Percentiles rank a stretch among this genome's conserved stretches.
phyloP scores from a whole-genome alignment of 2,797 vertebrate genomes.

The Stomatorhinus walkeri region DNA sequence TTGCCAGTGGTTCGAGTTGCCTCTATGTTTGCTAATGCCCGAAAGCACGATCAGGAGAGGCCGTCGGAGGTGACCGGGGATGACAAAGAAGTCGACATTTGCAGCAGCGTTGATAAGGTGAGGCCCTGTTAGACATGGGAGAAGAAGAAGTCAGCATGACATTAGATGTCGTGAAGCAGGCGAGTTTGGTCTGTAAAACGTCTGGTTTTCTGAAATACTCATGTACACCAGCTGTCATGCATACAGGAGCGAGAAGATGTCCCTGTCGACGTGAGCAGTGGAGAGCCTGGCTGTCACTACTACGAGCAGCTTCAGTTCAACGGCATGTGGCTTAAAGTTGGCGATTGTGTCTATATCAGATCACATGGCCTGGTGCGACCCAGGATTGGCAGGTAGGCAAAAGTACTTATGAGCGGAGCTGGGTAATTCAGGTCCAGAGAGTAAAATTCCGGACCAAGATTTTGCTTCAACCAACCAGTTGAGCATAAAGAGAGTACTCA shows the following conservation, averaged over 20 bases:
- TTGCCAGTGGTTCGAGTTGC: conserved; percentile 89
- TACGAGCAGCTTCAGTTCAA: conserved; percentile 89
- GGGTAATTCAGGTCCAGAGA: not conserved
- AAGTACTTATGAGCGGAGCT: not conserved
- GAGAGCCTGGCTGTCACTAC: conserved; percentile 81
- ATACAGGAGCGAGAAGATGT: conserved; percentile 87
- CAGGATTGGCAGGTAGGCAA: conserved; percentile 79
- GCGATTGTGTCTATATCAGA: conserved; percentile 90
- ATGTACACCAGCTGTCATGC: not conserved
- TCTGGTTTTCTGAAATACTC: not conserved
- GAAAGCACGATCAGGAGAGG: conserved; percentile 79
- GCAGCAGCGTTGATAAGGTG: conserved; percentile 84
- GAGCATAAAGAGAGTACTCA: not conserved
- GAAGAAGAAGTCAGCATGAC: not conserved
- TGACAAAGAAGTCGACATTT: conserved; percentile 54
- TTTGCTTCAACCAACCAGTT: not conserved
- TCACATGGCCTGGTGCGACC: conserved; percentile 84
- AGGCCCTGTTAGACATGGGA: conserved; percentile 11
- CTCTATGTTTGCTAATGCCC: conserved; percentile 83
- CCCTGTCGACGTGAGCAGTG: conserved; percentile 80
- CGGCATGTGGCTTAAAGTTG: conserved; percentile 87
- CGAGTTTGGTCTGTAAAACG: not conserved
- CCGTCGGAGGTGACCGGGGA: conserved; percentile 61
- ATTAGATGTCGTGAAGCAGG: not conserved
- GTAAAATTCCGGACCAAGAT: not conserved